Percentiles rank a stretch among this genome's conserved stretches.
phyloP scores from a whole-genome alignment of 2,797 vertebrate genomes.

The Enteromius viviparus region DNA sequence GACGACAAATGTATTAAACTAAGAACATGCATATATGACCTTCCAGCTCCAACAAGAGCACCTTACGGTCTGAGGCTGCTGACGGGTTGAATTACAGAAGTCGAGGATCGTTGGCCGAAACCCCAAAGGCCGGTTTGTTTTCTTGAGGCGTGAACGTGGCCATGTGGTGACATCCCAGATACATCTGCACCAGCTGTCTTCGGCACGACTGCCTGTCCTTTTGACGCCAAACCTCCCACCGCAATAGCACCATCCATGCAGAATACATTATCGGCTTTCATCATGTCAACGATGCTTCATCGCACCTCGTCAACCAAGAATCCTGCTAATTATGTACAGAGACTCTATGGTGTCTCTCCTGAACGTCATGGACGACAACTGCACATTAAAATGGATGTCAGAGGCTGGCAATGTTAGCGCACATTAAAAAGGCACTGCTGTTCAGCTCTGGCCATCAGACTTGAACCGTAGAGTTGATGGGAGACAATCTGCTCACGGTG shows the following conservation, averaged over 20 bases:
- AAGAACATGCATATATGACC: slow-evolving; percentile 20
- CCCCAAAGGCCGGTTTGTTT: slow-evolving; percentile 32
- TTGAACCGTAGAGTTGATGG: slow-evolving; percentile 32
- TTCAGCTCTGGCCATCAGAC: slow-evolving; percentile 52
- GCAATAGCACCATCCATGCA: slow-evolving; percentile 46
- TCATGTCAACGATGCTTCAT: slow-evolving; percentile 50
- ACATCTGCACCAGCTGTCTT: slow-evolving; percentile 58
- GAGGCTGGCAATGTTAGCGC: slow-evolving; percentile 48
- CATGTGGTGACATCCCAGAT: slow-evolving; percentile 56
- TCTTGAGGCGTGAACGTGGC: slow-evolving; percentile 38
- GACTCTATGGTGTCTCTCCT: slow-evolving; percentile 49
- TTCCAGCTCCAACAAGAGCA: slow-evolving; percentile 33
- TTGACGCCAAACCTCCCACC: slow-evolving; percentile 57
- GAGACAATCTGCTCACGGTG: slow-evolving; percentile 48
- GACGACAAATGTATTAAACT: slow-evolving; percentile 21
- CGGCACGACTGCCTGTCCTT: slow-evolving; percentile 47
- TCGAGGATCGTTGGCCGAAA: slow-evolving; percentile 29
- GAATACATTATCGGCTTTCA: slow-evolving; percentile 61
- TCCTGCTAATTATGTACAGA: slow-evolving; percentile 63
- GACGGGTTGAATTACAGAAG: slow-evolving; percentile 21
- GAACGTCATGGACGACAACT: slow-evolving; percentile 51
- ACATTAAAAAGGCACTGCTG: slow-evolving; percentile 58
- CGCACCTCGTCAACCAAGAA: slow-evolving; percentile 58
- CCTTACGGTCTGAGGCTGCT: slow-evolving; percentile 27
- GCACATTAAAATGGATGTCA: slow-evolving; percentile 59